Conservation (phyloP, 2,113 vertebrate genomes). For the Clarias batrachus region DNA sequence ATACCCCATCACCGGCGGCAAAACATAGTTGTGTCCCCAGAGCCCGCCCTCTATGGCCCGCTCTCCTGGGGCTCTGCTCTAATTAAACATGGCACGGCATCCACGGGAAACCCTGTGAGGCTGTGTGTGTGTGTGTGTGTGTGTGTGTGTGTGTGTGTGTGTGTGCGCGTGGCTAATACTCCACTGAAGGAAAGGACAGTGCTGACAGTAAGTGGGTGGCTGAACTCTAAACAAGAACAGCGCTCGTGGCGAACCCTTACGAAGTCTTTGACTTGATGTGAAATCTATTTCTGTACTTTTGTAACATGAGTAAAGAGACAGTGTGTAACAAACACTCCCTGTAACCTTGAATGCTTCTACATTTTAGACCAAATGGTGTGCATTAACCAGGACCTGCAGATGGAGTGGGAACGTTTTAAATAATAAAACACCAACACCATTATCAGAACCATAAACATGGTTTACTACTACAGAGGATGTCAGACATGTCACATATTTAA, state of each 20-base stretch:
- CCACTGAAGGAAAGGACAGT: background rate
- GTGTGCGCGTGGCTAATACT: background rate
- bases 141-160: background rate
- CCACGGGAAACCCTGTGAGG: conserved; percentile 25
- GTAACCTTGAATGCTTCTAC: conserved; percentile 8
- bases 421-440: background rate
- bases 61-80: conserved; percentile 43
- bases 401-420: background rate
- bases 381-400: background rate
- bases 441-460: background rate
- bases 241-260: conserved; percentile 2
- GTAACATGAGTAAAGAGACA: background rate
- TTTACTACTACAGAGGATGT: background rate
- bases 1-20: conserved; percentile 45
- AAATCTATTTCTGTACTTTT: conserved; percentile 11
- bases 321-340: background rate
- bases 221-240: conserved; percentile 15
- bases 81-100: conserved; percentile 49
- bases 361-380: background rate
- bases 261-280: conserved; percentile 4
- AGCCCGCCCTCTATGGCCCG: conserved; percentile 37
- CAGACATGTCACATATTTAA: background rate
- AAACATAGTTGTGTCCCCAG: conserved; percentile 31
- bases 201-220: conserved; percentile 28
- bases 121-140: background rate